Evolutionary conservation across 1,140 invertebrate genomes (phyloP).

Genomic region (Drosophila bocqueti): DNA sequence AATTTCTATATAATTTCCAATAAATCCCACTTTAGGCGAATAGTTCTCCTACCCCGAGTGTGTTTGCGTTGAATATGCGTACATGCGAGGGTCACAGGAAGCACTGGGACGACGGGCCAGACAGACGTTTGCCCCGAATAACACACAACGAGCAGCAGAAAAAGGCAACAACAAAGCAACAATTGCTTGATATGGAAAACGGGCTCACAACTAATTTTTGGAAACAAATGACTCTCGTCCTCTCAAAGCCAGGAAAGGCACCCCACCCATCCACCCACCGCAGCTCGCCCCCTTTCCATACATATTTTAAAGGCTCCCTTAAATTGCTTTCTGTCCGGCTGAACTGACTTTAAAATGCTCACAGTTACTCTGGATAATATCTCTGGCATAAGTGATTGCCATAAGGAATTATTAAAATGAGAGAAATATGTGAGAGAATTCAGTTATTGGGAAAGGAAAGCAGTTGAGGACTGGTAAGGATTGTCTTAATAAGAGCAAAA

Average conservation of each 20-base stretch:
- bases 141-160: constrained; percentile 39
- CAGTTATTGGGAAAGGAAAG: neutral
- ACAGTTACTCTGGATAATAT: constrained; percentile 28
- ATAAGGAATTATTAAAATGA: constrained; percentile 27
- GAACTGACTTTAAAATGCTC: constrained; percentile 10
- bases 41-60: neutral
- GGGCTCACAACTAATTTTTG: constrained; percentile 76
- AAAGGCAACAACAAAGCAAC: constrained; percentile 58
- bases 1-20: neutral
- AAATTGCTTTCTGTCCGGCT: constrained; percentile 18
- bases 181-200: constrained; percentile 68
- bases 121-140: constrained; percentile 56
- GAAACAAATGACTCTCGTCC: constrained; percentile 73
- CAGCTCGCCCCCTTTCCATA: neutral
- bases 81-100: constrained; percentile 55
- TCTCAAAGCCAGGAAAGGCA: constrained; percentile 7
- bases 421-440: neutral
- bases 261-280: neutral
- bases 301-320: constrained; percentile 34
- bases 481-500: neutral
- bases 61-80: neutral
- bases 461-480: neutral
- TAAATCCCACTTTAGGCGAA: neutral
- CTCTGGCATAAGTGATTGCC: constrained; percentile 35
- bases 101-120: constrained; percentile 52